Percentiles rank a stretch among this genome's conserved stretches.
phyloP scores from a whole-genome alignment of 2,888 invertebrate species.

The Tetheella fluctuosa region DNA sequence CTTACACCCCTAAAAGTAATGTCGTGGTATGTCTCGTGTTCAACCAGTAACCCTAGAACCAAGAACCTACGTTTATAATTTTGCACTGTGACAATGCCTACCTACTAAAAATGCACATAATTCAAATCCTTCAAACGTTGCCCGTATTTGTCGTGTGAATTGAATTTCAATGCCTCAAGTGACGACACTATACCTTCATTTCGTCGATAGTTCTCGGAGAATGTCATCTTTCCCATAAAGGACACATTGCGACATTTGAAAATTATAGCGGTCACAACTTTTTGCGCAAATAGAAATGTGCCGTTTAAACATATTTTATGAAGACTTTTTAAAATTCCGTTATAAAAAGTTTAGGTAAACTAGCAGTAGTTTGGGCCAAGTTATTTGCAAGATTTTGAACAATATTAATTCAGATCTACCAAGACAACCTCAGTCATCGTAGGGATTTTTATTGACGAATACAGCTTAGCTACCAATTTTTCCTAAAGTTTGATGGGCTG shows the following conservation, averaged over 20 bases:
- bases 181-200: slow-evolving; percentile 13
- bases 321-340: too few relatives aligned
- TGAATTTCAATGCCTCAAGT: background rate
- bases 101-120: slow-evolving; percentile 4
- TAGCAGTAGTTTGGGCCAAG: too few relatives aligned
- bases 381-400: too few relatives aligned
- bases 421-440: too few relatives aligned
- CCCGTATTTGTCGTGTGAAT: background rate
- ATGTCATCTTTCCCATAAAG: slow-evolving; percentile 39
- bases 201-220: slow-evolving; percentile 24
- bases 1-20: too few relatives aligned
- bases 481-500: too few relatives aligned
- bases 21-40: too few relatives aligned
- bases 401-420: too few relatives aligned
- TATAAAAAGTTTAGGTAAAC: too few relatives aligned
- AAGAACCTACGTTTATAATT: background rate
- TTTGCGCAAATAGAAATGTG: slow-evolving; percentile 6
- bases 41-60: too few relatives aligned
- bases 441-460: too few relatives aligned
- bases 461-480: too few relatives aligned
- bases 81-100: background rate
- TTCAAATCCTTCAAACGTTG: background rate
- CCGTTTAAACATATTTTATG: background rate
- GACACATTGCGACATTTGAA: slow-evolving; percentile 33
- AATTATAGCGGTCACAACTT: slow-evolving; percentile 18